Base-by-base conservation (phyloP, 2,797 vertebrate genomes). In the Lindbergichthys nudifrons region DNA sequence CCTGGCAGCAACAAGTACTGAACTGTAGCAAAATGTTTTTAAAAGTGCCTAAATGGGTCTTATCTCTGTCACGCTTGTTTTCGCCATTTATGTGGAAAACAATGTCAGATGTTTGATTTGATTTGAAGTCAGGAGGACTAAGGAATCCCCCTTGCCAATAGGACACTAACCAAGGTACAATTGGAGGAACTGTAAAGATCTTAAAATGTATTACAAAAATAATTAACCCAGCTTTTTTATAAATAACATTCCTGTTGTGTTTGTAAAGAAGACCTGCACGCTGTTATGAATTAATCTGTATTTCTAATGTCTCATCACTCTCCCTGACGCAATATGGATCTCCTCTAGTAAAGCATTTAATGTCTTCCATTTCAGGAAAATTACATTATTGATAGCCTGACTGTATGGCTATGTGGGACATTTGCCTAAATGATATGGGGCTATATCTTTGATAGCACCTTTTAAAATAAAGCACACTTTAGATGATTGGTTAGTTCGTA, bases 11-110 rank as follows among this genome's bases (percentile, higher is more conserved):
- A 67, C 69, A 67, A 88, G 76, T 84, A 89, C 90, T 91, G 91
- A 88, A 86, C 88, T 90, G 91, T 94, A 93, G 91, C 91, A 70
- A 83, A 79, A 78, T 77, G 47, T 78, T 87, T 90, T 77, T 63
- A 76, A 82, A 93, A 93, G 93, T 94, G 93, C 92, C 93, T 94
- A 68, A 77, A 80, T 60, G 57, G 83, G 79, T 88, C 75, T 81
- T 70, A 56, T 76, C 57, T 82, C 64, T 79, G 76, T 85, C 73
- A 10, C 60, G 77, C 77, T 83, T 73, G 70, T 78, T 87, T 81
- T 82, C 81, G 83, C 46, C 45, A 18, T 61, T 68, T 53, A 64
- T 77, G 70, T 75, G 68, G 65, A 66, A 64, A 83, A 77, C 43
- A 59, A 65, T 64, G 46, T 51, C 62, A 51, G 70, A 71, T 79